Evolutionary conservation across 2,113 vertebrate species (phyloP).

Genomic region (Narcine bancroftii): DNA sequence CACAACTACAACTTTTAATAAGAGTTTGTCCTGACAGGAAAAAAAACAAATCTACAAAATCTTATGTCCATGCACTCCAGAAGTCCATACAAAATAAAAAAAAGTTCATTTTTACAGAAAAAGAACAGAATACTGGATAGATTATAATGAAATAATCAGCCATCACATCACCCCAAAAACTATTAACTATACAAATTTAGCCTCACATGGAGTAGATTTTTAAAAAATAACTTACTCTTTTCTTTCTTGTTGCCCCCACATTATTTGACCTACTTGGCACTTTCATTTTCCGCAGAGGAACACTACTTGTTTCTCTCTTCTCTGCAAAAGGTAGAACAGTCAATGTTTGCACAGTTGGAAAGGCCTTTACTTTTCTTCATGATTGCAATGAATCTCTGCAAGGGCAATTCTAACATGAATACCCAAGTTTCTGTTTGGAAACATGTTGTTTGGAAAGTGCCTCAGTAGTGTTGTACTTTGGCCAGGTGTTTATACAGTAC

Average conservation of each 20-base stretch:
- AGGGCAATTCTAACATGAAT: background rate
- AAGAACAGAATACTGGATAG: too few relatives aligned
- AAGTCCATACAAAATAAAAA: too few relatives aligned
- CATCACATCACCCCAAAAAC: background rate
- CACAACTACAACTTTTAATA: background rate
- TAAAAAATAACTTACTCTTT: background rate
- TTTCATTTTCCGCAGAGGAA: background rate
- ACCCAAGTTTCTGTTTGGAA: background rate
- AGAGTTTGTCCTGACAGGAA: background rate
- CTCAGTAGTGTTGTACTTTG: background rate
- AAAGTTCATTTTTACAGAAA: too few relatives aligned
- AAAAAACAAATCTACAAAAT: background rate
- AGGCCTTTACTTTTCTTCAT: background rate
- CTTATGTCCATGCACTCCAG: background rate
- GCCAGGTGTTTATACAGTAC: too few relatives aligned
- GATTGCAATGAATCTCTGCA: background rate
- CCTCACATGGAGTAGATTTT: background rate
- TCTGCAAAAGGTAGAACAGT: background rate
- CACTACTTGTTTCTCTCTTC: conserved; percentile 13
- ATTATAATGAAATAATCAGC: conserved; percentile 1
- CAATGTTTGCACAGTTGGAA: background rate
- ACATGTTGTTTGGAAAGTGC: background rate
- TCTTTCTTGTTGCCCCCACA: background rate
- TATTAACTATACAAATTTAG: background rate
- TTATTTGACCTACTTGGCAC: background rate